Base-by-base conservation (phyloP, 2,113 vertebrate genomes). In the Microtus pennsylvanicus region DNA sequence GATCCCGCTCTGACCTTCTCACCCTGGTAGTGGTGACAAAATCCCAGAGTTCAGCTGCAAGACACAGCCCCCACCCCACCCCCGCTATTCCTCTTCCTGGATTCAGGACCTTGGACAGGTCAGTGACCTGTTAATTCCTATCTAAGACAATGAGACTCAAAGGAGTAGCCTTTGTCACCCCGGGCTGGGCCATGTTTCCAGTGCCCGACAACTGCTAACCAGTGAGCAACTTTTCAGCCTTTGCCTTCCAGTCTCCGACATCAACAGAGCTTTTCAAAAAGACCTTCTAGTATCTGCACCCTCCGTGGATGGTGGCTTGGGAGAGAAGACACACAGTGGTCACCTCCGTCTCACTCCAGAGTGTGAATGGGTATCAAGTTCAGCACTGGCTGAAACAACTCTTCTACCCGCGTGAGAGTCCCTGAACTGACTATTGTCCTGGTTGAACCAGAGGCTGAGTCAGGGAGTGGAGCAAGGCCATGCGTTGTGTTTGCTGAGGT, bases 401-500 rank as follows among this genome's bases (percentile, higher is more conserved):
- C 74, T 58, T 63, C 22, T 33, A 42, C 33, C 63, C 8, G 90
- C 50, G 30, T 3, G 90, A 47, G 9, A 7, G 33, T 63, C 52
- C 69, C 47, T 55, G 26, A 21, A 22, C 8, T 1, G 42, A n/a
- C 42, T 47, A 13, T 35, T 67, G 72, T 80, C 47, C 86, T n/a
- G 16, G 14, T 47, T 10, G 35, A 82, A 33, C 81, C 61, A 45
- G 63, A 74, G 2, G 45, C 77, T 4, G 24, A 83, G 90, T 6
- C 38, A 2, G 50, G 28, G 1, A 77, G 65, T 3, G 67, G 35
- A 65, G 2, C 26, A 14, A 14, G 63, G 47, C 42, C 0, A 1
- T 16, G 13, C n/a, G 30, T 88, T 8, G 50, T 0, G 0, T 17
- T 0, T 38, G 30, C 47, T 5, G 0, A 5, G 33, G 45, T 65